These are phyloP conservation scores for Parthenolecanium corni DNA, from an alignment of 2,888 invertebrate genomes.

Conservation along the genomic window DNA sequence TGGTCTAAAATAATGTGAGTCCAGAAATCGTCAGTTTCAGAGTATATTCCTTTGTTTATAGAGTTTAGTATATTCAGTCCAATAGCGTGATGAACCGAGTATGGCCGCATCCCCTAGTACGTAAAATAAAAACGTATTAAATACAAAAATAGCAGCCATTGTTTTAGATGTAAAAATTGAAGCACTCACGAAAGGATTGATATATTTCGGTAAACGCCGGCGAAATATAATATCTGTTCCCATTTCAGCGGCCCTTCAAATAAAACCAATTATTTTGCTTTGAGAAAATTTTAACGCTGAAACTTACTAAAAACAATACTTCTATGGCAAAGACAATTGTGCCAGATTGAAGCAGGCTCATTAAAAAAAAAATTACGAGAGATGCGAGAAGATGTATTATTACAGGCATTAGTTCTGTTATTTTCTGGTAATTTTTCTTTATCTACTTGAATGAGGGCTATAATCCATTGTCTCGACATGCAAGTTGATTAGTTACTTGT, in stretches of 20 bases:
- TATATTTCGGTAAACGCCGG: conserved; percentile 56
- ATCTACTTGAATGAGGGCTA: too few species aligned
- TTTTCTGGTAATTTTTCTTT: too few species aligned
- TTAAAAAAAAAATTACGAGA: too few species aligned
- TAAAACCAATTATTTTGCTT: neutral
- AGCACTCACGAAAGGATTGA: conserved; percentile 41
- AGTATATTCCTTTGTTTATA: conserved; percentile 51
- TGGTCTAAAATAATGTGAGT: conserved; percentile 52
- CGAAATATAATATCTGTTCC: conserved; percentile 52
- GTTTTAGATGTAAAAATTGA: neutral
- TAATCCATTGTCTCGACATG: too few species aligned
- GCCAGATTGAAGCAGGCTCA: too few species aligned
- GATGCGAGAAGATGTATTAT: too few species aligned
- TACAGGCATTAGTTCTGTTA: too few species aligned
- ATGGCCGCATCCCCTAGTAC: conserved; percentile 59
- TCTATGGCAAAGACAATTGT: neutral
- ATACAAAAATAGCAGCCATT: too few species aligned
- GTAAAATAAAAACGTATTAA: neutral
- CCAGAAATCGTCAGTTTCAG: conserved; percentile 56
- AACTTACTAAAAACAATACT: neutral
- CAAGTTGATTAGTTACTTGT: too few species aligned
- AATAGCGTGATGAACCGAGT: conserved; percentile 57
- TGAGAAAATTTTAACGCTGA: neutral
- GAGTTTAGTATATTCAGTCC: conserved; percentile 54
- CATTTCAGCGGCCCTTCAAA: conserved; percentile 39